These are phyloP conservation scores for Chiroxiphia lanceolata DNA, from an alignment of 2,797 vertebrate species.

Conservation along the genomic window DNA sequence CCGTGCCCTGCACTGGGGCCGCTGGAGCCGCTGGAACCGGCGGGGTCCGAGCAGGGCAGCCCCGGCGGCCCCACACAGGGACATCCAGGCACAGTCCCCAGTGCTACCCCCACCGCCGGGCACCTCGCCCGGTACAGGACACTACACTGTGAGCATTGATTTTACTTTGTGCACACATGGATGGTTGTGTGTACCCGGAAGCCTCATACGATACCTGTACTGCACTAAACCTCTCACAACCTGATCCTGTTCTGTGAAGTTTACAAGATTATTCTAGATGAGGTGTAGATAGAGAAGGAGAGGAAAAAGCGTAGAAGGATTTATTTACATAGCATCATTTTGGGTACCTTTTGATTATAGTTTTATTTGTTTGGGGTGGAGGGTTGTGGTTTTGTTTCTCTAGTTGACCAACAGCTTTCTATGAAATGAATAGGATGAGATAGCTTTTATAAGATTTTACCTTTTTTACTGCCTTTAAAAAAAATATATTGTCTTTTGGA, in stretches of 20 bases:
- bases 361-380: background rate
- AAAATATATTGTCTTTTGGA: background rate
- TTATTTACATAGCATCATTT: fast-evolving
- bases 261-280: background rate
- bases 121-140: fast-evolving
- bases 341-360: background rate
- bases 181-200: background rate
- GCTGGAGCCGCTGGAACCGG: background rate
- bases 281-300: too few species aligned
- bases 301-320: background rate
- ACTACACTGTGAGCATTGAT: background rate
- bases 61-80: background rate
- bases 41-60: background rate
- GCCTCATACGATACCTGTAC: too few species aligned
- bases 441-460: background rate
- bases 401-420: background rate
- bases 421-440: background rate
- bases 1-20: background rate
- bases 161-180: background rate
- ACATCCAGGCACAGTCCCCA: fast-evolving
- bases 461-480: background rate
- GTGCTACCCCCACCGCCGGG: fast-evolving
- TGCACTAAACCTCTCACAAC: background rate
- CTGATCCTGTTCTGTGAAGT: fast-evolving
- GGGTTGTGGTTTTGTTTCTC: background rate